Evolutionary conservation across 2,888 invertebrate species (phyloP).

Genomic region (Drosophila infuscata): DNA sequence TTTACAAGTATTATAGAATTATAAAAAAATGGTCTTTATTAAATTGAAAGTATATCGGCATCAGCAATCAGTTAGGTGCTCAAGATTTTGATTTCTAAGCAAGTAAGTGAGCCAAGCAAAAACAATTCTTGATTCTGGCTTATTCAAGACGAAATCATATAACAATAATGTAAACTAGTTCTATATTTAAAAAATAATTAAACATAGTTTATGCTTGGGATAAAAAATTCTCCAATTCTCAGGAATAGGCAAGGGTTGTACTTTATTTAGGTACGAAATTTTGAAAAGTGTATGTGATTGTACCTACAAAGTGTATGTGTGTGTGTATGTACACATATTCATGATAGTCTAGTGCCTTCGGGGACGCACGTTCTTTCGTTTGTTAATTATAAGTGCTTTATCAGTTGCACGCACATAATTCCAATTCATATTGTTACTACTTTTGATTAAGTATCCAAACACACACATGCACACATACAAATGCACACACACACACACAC

Average conservation of each 20-base stretch:
- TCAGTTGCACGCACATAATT: slow-evolving; percentile 46
- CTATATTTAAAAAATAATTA: not conserved
- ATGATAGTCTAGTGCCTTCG: slow-evolving; percentile 1
- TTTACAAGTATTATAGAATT: not conserved
- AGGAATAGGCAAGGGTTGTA: not conserved
- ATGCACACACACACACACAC: not conserved
- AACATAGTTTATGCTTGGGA: not conserved
- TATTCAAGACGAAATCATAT: not conserved
- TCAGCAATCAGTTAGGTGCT: not conserved
- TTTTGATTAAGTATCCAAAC: slow-evolving; percentile 29
- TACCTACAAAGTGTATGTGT: not conserved
- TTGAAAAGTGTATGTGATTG: not conserved
- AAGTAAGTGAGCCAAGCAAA: no score
- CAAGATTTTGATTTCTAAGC: not conserved
- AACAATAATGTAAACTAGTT: not conserved
- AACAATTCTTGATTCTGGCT: no score
- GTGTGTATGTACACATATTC: not conserved
- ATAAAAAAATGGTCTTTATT: not conserved
- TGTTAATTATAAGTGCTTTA: slow-evolving; percentile 37
- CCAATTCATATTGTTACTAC: slow-evolving; percentile 22
- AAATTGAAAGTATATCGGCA: not conserved
- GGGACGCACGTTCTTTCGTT: slow-evolving; percentile 34
- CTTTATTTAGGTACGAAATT: not conserved
- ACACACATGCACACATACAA: not conserved
- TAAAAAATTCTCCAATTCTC: not conserved